Base-by-base conservation (phyloP, 2,888 invertebrate genomes). In the Drepana falcataria region DNA sequence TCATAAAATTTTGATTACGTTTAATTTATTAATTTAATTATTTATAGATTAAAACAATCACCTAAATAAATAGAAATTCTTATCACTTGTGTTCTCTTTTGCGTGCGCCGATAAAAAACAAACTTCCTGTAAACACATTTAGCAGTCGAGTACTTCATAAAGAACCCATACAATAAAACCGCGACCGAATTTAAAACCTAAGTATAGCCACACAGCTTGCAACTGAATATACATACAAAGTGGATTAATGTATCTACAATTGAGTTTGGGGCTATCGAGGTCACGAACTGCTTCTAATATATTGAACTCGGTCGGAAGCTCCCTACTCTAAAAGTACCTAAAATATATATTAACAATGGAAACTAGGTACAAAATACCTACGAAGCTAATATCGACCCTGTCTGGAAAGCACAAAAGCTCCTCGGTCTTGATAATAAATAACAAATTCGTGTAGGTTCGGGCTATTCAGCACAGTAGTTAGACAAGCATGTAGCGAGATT, bases 111-210 rank as follows among this genome's bases (percentile, higher is more conserved):
- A 21, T 21, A 21, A 21, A 21, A 21, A 21, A 21, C 21, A 21
- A 21, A 21, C 21, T 21, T 21, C 21, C 21, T 21, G 21, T 21
- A 21, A 21, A 21, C 21, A 21, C 21, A 21, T 21, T 21, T 21
- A 21, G 21, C 21, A 21, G 21, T 21, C 21, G 21, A 21, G 21
- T 78, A 61, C 71, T 69, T 65, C 77, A 79, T 61, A 53, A 66
- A 70, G 67, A 66, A 62, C 62, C 58, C 7, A 4, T 48, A 48
- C 9, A 4, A 35, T 34, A 48, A 21, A 34, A 34, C n/a, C 35
- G 7, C 35, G 34, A 48, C 7, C 34, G 48, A 34, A 48, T 48
- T 33, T 35, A 9, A 35, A 48, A 48, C 7, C 35, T 49, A 64
- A 55, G 58, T 55, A 5, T 37, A 37, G 37, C 0, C 5, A 37